These are phyloP conservation scores for Xenopus tropicalis DNA, from an alignment of 2,113 vertebrate species.

Conservation along the genomic window UCB_Xtro_10.0 CM004451.2:29717501-29718000, in stretches of 20 bases:
- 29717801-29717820: slow-evolving; percentile 33
- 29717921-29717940: neutral
- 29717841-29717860: slow-evolving; percentile 11
- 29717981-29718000: too few species aligned
- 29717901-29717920: neutral
- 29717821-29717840: slow-evolving; percentile 26
- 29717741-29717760: slow-evolving; percentile 6
- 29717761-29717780: neutral
- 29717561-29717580: slow-evolving; percentile 36
- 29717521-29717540: slow-evolving; percentile 11
- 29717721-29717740: slow-evolving; percentile 19
- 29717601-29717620: slow-evolving; percentile 9
- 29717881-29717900: slow-evolving; percentile 5
- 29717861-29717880: neutral
- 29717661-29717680: slow-evolving; percentile 32
- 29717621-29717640: neutral
- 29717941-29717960: neutral
- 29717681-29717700: slow-evolving; percentile 29
- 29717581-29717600: slow-evolving; percentile 30
- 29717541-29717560: slow-evolving; percentile 38
- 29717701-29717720: slow-evolving; percentile 6
- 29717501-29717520: slow-evolving; percentile 35
- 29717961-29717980: neutral
- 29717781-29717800: neutral
- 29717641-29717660: slow-evolving; percentile 25